Evolutionary conservation across 2,797 vertebrate species (phyloP), one percentile per base, ranked within the genome.

Genomic region (Onychomys torridus): DNA sequence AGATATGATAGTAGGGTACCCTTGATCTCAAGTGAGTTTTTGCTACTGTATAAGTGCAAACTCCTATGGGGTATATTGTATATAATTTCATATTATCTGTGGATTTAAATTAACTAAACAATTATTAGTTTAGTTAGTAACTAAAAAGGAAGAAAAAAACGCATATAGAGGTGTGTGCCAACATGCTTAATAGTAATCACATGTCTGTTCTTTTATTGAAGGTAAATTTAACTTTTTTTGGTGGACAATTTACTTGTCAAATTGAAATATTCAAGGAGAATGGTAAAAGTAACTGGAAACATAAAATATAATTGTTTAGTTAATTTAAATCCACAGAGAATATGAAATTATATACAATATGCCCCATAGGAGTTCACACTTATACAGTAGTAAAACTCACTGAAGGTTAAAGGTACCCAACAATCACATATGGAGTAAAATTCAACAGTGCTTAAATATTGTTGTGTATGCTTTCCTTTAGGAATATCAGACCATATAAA

Each of bases 361-460:
- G 7, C 3, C n/a, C 27, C 65, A 13, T 0, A 79, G 61, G 9
- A 34, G 32, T 90, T 87, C 63, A 37, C 29, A 63, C 49, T 69
- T 85, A 63, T 34, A 29, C 55, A 90, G 16, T 65, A 94, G 19
- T 61, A 69, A 57, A 93, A 49, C 14, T 83, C 65, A 40, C 19
- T 89, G 32, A 83, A 55, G 77, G 67, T 90, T 92, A 65, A 91
- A 19, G 1, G 14, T 81, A 43, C 0, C 59, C 43, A 55, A 55
- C 52, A 55, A 67, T 34, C 12, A 49, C 46, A 13, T 87, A 76
- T 84, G 25, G 1, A 5, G 43, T 87, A 46, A 90, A 77, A 73
- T 86, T 97, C 21, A 93, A 88, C 25, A 65, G 2, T 55, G 8
- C 69, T 91, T 94, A 86, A 57, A 65, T 78, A 81, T 43, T 43